phyloP scores from a whole-genome alignment of 2,113 vertebrate species.

The Columbina picui region DNA sequence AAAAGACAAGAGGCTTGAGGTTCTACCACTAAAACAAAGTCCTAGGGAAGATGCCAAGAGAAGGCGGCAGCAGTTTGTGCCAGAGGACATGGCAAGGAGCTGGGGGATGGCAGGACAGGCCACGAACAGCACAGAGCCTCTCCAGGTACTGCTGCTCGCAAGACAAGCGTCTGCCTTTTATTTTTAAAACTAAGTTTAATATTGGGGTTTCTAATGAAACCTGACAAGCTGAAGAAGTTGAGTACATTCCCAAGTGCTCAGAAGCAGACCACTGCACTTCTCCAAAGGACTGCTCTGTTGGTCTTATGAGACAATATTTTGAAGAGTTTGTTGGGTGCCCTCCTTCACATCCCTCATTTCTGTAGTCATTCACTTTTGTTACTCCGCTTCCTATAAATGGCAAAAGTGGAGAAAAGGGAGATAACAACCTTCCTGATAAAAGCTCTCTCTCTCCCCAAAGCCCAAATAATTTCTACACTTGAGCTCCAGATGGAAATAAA shows the following conservation, averaged over 20 bases:
- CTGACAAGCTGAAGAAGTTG: no score
- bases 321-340: no score
- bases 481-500: background rate
- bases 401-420: background rate
- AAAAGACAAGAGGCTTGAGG: background rate
- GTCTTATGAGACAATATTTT: no score
- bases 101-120: no score
- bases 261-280: no score
- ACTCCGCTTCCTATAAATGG: background rate
- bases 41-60: background rate
- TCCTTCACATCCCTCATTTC: no score
- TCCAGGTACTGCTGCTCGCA: background rate
- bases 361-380: no score
- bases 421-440: background rate
- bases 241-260: no score
- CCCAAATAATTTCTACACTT: background rate
- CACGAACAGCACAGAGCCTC: background rate
- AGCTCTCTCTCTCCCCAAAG: background rate
- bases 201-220: no score
- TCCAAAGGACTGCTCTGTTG: no score
- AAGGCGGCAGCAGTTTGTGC: background rate
- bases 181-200: no score
- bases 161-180: background rate
- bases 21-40: background rate
- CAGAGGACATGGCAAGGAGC: background rate